Conservation (phyloP, 2,797 vertebrate species). For the Macropodus opercularis region DNA sequence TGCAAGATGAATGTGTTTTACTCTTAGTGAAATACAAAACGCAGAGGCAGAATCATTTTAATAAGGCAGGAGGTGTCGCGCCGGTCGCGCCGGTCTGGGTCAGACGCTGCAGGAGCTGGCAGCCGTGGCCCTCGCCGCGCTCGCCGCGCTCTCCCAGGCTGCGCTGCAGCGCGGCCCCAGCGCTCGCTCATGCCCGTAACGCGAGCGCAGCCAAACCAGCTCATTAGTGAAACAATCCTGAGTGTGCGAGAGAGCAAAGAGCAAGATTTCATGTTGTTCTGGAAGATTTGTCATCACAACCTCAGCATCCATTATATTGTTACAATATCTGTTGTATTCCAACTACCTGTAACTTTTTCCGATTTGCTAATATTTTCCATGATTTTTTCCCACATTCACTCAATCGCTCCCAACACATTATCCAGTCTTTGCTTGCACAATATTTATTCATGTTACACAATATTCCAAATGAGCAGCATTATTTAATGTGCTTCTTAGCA, state of each 20-base stretch:
- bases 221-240: slow-evolving; percentile 80
- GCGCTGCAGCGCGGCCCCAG: slow-evolving; percentile 74
- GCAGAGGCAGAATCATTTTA: too few relatives aligned
- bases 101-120: slow-evolving; percentile 31
- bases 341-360: slow-evolving; percentile 88
- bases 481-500: slow-evolving; percentile 70
- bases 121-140: slow-evolving; percentile 45
- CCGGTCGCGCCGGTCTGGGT: too few relatives aligned
- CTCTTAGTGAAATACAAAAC: too few relatives aligned
- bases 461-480: slow-evolving; percentile 64
- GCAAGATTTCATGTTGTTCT: slow-evolving; percentile 80
- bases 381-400: slow-evolving; percentile 83
- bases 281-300: slow-evolving; percentile 80
- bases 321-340: slow-evolving; percentile 82
- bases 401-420: slow-evolving; percentile 76
- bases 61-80: too few relatives aligned
- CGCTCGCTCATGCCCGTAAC: slow-evolving; percentile 72
- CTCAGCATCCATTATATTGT: slow-evolving; percentile 82
- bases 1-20: too few relatives aligned
- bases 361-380: slow-evolving; percentile 88
- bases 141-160: slow-evolving; percentile 65
- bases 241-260: slow-evolving; percentile 42
- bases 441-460: slow-evolving; percentile 72
- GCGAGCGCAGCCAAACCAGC: slow-evolving; percentile 77
- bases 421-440: slow-evolving; percentile 64